phyloP scores from a whole-genome alignment of 1,140 invertebrate species.

The Panonychus citri region DNA sequence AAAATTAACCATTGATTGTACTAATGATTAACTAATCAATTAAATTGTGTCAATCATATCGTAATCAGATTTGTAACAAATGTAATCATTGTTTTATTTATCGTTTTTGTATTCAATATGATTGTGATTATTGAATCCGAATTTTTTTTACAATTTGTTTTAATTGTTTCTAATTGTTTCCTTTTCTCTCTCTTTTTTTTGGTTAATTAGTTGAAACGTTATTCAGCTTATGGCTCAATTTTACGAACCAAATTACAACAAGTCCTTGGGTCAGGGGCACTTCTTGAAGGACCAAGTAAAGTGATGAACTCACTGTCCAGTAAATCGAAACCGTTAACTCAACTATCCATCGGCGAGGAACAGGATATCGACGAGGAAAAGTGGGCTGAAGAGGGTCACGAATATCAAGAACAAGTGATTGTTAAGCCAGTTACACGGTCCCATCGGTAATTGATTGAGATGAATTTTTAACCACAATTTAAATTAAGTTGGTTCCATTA shows the following conservation, averaged over 20 bases:
- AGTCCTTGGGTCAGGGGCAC: background rate
- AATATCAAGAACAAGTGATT: too few relatives aligned
- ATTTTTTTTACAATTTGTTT: background rate
- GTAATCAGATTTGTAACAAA: too few relatives aligned
- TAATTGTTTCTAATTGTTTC: background rate
- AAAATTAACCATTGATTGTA: too few relatives aligned
- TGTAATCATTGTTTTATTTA: too few relatives aligned
- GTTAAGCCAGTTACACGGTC: too few relatives aligned
- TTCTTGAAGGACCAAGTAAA: background rate
- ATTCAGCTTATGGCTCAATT: background rate
- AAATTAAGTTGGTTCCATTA: too few relatives aligned
- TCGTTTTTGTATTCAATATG: too few relatives aligned
- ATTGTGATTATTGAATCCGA: too few relatives aligned
- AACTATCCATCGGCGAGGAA: constrained; percentile 2
- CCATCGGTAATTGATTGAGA: too few relatives aligned
- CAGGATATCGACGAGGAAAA: background rate
- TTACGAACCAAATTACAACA: background rate
- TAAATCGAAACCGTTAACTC: constrained; percentile 1
- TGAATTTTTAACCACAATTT: too few relatives aligned
- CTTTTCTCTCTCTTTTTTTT: background rate
- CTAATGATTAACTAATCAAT: too few relatives aligned
- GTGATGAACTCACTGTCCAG: background rate
- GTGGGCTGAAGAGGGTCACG: background rate
- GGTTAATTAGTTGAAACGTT: background rate
- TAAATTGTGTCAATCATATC: too few relatives aligned